phyloP scores from a whole-genome alignment of 2,888 invertebrate genomes.

The Drosophila austrosaltans region DNA sequence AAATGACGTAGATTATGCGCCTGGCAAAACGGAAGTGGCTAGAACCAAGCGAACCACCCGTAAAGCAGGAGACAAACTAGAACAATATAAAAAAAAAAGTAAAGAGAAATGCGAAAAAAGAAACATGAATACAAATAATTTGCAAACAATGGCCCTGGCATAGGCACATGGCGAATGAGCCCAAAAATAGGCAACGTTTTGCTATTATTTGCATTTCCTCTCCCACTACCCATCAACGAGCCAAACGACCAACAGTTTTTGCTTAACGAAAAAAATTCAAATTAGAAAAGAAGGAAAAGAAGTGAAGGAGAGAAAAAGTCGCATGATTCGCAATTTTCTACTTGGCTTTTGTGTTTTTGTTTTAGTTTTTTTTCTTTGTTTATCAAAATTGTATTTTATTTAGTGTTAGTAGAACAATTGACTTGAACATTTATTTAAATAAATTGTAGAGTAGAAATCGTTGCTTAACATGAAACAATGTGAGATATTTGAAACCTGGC shows the following conservation, averaged over 20 bases:
- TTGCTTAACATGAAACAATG: too few species aligned
- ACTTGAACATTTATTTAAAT: conserved; percentile 6
- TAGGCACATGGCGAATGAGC: conserved; percentile 17
- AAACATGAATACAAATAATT: conserved; percentile 69
- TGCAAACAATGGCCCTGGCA: conserved; percentile 58
- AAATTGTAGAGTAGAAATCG: not conserved
- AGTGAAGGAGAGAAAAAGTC: conserved; percentile 11
- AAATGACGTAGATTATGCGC: conserved; percentile 73
- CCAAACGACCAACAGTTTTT: conserved; percentile 23
- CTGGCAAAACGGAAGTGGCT: conserved; percentile 65
- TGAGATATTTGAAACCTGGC: not conserved
- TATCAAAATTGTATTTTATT: conserved; percentile 37
- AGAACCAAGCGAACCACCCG: conserved; percentile 16
- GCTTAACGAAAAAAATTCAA: conserved; percentile 60
- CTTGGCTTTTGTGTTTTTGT: not conserved
- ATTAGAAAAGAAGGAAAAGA: conserved; percentile 25
- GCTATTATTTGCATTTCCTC: conserved; percentile 64
- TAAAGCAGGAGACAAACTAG: conserved; percentile 25
- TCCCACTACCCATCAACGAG: too few species aligned
- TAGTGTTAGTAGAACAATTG: conserved; percentile 33
- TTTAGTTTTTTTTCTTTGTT: conserved; percentile 14
- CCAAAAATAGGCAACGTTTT: conserved; percentile 51
- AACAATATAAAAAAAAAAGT: conserved; percentile 1
- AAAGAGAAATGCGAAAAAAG: conserved; percentile 26
- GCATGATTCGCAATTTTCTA: conserved; percentile 34